A percentile compares a stretch with the other conserved stretches of the same genome.
Evolutionary conservation across 1,140 invertebrate species (phyloP).

Genomic region (Papilio polyxenes): DNA sequence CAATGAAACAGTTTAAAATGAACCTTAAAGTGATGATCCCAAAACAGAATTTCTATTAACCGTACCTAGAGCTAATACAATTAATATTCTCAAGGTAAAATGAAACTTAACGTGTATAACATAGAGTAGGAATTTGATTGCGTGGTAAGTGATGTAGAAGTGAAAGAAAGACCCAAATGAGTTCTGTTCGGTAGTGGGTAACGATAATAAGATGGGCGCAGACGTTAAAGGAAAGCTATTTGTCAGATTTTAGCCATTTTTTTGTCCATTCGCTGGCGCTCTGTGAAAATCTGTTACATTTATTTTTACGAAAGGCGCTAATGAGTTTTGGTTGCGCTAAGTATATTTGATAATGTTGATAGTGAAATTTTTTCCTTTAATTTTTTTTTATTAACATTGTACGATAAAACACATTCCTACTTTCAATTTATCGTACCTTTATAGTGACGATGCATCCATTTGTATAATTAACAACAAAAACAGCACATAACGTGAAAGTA

Average conservation of each 20-base stretch:
- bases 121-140: constrained; percentile 50
- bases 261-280: constrained; percentile 72
- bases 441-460: not conserved
- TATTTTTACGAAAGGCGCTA: constrained; percentile 67
- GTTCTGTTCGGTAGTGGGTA: constrained; percentile 78
- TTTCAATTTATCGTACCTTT: not conserved
- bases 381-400: not conserved
- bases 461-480: not conserved
- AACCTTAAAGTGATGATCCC: constrained; percentile 43
- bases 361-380: not conserved
- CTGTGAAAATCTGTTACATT: constrained; percentile 78
- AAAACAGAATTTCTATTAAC: constrained; percentile 49
- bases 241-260: constrained; percentile 78
- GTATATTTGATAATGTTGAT: not conserved
- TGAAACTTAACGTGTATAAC: constrained; percentile 37
- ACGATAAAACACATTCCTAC: not conserved
- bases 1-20: constrained; percentile 49
- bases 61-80: constrained; percentile 45
- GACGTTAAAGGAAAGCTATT: constrained; percentile 80
- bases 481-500: not conserved
- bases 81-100: constrained; percentile 46
- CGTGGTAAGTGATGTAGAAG: constrained; percentile 49
- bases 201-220: constrained; percentile 80
- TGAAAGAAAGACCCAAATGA: constrained; percentile 76
- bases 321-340: constrained; percentile 57